Percentiles rank a stretch among this genome's conserved stretches.
phyloP scores from a whole-genome alignment of 2,797 vertebrate species.

The Sebastes flavidus region DNA sequence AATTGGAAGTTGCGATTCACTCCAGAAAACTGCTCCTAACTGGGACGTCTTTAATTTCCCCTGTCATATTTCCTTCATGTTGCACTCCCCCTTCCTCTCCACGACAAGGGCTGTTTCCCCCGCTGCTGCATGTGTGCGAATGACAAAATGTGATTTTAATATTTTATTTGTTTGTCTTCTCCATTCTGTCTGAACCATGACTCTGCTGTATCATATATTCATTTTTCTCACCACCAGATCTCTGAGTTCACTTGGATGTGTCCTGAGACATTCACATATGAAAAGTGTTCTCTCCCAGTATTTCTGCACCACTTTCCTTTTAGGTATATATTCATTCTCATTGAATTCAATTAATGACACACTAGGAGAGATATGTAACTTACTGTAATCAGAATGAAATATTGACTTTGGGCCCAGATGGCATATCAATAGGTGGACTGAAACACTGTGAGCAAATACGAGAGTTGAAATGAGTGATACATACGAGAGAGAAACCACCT shows the following conservation, averaged over 20 bases:
- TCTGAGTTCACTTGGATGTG: conserved; percentile 41
- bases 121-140: conserved; percentile 52
- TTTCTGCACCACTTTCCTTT: not conserved
- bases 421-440: not conserved
- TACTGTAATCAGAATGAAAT: not conserved
- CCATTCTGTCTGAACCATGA: not conserved
- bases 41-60: conserved; percentile 10
- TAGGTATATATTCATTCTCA: not conserved
- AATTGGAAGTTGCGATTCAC: not conserved
- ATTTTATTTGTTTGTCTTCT: not conserved
- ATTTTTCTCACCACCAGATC: not conserved
- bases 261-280: conserved; percentile 25
- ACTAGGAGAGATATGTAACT: conserved; percentile 4
- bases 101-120: conserved; percentile 68
- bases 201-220: conserved; percentile 1
- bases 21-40: not conserved
- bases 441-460: not conserved
- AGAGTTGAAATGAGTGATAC: not conserved
- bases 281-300: conserved; percentile 33
- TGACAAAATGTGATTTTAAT: conserved; percentile 45
- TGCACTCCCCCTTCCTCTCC: conserved; percentile 37
- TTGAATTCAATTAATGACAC: not conserved
- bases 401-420: conserved; percentile 2
- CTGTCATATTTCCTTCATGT: conserved; percentile 20
- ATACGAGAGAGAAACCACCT: not conserved